Conservation (phyloP, 2,113 vertebrate species). For the Gasterosteus nipponicus region DNA sequence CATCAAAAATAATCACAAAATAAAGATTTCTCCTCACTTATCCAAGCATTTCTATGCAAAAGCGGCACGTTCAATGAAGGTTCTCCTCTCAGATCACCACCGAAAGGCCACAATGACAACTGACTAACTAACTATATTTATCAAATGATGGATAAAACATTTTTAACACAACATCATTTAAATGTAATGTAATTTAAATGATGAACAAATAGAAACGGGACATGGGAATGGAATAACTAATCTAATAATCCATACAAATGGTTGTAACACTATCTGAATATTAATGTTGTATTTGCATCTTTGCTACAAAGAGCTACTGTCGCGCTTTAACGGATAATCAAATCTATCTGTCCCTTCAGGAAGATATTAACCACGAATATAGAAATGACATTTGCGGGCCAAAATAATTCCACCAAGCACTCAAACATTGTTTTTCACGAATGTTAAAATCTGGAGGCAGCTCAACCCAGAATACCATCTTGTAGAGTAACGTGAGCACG, state of each 20-base stretch:
- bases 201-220: not conserved
- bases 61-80: too few species aligned
- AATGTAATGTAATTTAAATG: not conserved
- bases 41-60: too few species aligned
- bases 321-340: not conserved
- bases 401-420: not conserved
- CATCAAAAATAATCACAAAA: too few species aligned
- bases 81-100: too few species aligned
- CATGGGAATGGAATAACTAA: not conserved
- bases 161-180: not conserved
- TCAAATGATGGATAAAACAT: not conserved
- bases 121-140: not conserved
- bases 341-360: not conserved
- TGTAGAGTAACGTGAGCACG: not conserved
- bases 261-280: not conserved
- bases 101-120: too few species aligned
- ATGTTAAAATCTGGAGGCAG: not conserved
- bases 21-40: too few species aligned
- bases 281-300: not conserved
- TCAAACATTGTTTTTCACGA: not conserved
- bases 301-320: not conserved
- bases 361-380: not conserved
- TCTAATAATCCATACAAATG: not conserved
- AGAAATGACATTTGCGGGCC: not conserved
- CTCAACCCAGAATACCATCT: not conserved